Base-by-base conservation (phyloP, 2,113 vertebrate species). In the Phalacrocorax carbo region DNA sequence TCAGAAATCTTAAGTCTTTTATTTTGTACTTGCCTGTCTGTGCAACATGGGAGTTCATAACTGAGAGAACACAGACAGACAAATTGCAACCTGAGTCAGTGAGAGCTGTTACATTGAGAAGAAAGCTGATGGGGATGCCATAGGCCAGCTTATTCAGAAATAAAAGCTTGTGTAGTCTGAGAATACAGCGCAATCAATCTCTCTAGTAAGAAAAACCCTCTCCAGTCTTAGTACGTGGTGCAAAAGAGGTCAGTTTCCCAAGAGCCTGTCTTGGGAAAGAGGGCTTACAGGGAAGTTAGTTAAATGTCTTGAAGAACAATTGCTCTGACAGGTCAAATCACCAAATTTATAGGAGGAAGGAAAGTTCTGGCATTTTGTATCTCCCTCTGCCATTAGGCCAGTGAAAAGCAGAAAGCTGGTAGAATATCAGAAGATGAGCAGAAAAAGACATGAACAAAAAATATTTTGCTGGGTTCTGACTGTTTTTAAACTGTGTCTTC, bases 51-150 rank as follows among this genome's bases (percentile, higher is more conserved):
- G 36, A 51, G n/a, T 1, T 54, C 27, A 1, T 7, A 3, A 3
- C 62, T 7, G 65, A 20, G 7, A 26, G 52, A 27, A 0, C 22
- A 42, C 72, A 30, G 16, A 12, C 13, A 5, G 18, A 3, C 7
- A 0, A 10, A 2, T 2, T 29, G 6, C 71, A 62, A 4, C 42
- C 18, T 0, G 0, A 3, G 13, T 2, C 38, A 18, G 36, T 5
- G 30, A 5, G 72, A 17, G 51, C 62, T 27, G 34, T 3, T 62
- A 14, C 22, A 0, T 4, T 5, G 81, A 34, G 66, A 4, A 11
- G 61, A 7, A 8, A 86, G 58, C 64, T 68, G 38, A 1, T 8
- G 36, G 71, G 66, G 62, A 2, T 80, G 70, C 66, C 55, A 3
- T 9, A 7, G 60, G 58, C 8, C 54, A 13, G 55, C 69, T 48